phyloP scores from a whole-genome alignment of 2,113 vertebrate species.

The Pongo abelii region DNA sequence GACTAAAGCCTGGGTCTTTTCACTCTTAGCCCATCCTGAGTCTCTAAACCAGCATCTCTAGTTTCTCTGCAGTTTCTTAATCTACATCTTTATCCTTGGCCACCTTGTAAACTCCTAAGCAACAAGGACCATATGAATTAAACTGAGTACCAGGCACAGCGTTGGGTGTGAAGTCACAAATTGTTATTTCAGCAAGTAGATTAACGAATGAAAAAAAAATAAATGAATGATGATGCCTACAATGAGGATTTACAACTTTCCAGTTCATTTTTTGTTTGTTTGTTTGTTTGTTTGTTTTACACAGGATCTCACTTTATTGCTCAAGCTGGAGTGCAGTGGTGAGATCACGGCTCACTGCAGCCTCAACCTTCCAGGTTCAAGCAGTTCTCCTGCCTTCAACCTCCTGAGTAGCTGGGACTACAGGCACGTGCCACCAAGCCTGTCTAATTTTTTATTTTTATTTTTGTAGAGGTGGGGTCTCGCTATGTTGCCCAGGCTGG shows the following conservation, averaged over 20 bases:
- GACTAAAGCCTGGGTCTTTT: neutral
- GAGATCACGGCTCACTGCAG: no score
- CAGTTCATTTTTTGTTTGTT: neutral
- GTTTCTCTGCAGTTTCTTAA: neutral
- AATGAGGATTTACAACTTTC: neutral
- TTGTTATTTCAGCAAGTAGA: neutral
- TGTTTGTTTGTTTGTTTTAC: no score
- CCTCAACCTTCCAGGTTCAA: no score
- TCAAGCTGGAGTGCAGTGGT: no score
- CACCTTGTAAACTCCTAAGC: neutral
- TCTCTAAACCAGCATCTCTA: neutral
- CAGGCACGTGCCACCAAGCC: no score
- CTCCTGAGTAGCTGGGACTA: no score
- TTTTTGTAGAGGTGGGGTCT: no score
- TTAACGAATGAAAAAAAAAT: neutral
- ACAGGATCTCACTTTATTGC: no score
- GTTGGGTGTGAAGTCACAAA: neutral
- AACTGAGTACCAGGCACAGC: neutral
- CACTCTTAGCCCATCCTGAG: neutral
- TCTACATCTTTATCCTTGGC: neutral
- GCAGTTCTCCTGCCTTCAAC: no score
- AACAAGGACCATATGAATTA: neutral
- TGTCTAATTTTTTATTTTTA: no score
- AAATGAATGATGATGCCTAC: neutral
- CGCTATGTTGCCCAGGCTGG: no score